phyloP scores from a whole-genome alignment of 2,797 vertebrate genomes.

The Alauda arvensis region DNA sequence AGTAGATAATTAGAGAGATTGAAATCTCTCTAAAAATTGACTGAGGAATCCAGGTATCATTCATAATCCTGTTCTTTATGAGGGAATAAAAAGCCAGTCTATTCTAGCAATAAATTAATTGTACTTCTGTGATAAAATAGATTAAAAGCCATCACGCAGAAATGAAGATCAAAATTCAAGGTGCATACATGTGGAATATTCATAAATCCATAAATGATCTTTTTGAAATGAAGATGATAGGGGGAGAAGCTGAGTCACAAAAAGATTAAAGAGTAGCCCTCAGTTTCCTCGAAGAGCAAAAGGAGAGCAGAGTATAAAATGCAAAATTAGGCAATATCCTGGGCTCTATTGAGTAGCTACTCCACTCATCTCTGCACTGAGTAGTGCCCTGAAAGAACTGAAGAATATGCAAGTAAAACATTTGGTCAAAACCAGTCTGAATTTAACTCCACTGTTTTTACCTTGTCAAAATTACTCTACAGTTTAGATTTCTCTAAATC shows the following conservation, averaged over 20 bases:
- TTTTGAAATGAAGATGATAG: not conserved
- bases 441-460: not conserved
- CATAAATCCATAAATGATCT: not conserved
- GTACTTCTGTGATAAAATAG: not conserved
- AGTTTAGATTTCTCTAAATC: not conserved
- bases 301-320: not conserved
- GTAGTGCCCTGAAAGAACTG: not conserved
- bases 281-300: not conserved
- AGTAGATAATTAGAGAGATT: no score
- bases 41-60: not conserved
- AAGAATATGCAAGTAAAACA: not conserved
- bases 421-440: not conserved
- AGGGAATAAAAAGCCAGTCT: not conserved
- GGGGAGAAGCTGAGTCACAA: not conserved
- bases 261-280: not conserved
- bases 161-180: not conserved
- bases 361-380: not conserved
- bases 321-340: not conserved
- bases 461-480: not conserved
- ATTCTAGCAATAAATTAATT: not conserved
- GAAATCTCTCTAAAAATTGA: not conserved
- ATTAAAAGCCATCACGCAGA: not conserved
- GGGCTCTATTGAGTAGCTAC: rapidly evolving
- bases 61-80: not conserved
- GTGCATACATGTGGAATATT: not conserved